phyloP scores from a whole-genome alignment of 1,140 invertebrate genomes.

The Habropoda laboriosa region DNA sequence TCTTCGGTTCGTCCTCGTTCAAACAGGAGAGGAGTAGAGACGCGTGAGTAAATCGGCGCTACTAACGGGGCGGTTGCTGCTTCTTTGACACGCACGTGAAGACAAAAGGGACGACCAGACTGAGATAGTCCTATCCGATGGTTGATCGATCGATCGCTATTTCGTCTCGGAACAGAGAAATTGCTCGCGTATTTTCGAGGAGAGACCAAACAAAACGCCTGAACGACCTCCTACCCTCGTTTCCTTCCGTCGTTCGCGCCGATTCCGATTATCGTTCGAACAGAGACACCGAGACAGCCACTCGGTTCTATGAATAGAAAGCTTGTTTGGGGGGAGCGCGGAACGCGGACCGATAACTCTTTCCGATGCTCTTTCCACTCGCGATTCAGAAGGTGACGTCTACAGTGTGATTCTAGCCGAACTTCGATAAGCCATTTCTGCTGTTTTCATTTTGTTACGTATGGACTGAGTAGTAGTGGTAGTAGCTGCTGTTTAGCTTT shows the following conservation, averaged over 20 bases:
- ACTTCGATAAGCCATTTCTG: no score
- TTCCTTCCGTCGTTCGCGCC: conserved; percentile 51
- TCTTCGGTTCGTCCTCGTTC: no score
- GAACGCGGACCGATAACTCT: background rate
- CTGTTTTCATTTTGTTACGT: no score
- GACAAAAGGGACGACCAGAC: conserved; percentile 21
- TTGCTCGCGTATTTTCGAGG: conserved; percentile 32
- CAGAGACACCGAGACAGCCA: conserved; percentile 1
- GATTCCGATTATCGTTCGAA: conserved; percentile 51
- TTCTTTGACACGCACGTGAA: background rate
- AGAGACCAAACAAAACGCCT: conserved; percentile 11
- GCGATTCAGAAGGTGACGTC: conserved; percentile 2
- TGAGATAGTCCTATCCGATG: no score
- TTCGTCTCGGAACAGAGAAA: conserved; percentile 39
- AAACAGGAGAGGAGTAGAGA: no score
- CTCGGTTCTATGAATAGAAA: conserved; percentile 22
- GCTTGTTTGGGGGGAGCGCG: background rate
- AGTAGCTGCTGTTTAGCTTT: no score
- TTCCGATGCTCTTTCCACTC: conserved; percentile 2
- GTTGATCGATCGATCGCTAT: conserved; percentile 52
- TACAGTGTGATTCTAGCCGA: no score
- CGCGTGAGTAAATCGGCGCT: no score
- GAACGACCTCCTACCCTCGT: conserved; percentile 68
- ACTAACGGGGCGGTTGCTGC: no score
- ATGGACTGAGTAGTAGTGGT: no score